Conservation (phyloP, 2,888 invertebrate genomes). For the Empis livida region DNA sequence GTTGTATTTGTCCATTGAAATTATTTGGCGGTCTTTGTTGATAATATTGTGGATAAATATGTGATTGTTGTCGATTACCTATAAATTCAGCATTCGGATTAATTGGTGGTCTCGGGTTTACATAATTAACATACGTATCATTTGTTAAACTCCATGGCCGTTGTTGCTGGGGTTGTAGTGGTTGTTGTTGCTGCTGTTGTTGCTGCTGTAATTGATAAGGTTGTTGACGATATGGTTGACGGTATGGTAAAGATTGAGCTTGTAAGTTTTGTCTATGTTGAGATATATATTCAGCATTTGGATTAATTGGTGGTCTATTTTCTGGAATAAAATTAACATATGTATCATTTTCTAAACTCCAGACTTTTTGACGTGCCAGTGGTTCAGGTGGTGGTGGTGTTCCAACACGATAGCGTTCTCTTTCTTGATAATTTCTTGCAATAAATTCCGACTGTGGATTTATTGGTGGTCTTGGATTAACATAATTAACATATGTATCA, state of each 20-base stretch:
- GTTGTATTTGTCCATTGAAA: not conserved
- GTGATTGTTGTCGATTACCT: constrained; percentile 16
- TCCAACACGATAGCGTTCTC: not conserved
- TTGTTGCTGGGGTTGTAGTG: not conserved
- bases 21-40: not conserved
- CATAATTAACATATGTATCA: constrained; percentile 56
- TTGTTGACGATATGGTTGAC: constrained; percentile 4
- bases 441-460: constrained; percentile 49
- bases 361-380: constrained; percentile 17
- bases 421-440: not conserved
- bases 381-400: constrained; percentile 20
- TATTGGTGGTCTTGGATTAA: constrained; percentile 42
- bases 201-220: constrained; percentile 17
- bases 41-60: not conserved
- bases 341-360: constrained; percentile 44
- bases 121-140: constrained; percentile 56
- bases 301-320: constrained; percentile 43
- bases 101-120: constrained; percentile 41
- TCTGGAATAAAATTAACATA: constrained; percentile 53
- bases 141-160: constrained; percentile 36
- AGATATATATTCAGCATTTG: constrained; percentile 48
- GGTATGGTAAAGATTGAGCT: not conserved
- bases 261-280: constrained; percentile 21
- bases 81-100: constrained; percentile 54
- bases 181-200: constrained; percentile 4